Conservation (phyloP, 2,113 vertebrate species). For the Shinisaurus crocodilurus region DNA sequence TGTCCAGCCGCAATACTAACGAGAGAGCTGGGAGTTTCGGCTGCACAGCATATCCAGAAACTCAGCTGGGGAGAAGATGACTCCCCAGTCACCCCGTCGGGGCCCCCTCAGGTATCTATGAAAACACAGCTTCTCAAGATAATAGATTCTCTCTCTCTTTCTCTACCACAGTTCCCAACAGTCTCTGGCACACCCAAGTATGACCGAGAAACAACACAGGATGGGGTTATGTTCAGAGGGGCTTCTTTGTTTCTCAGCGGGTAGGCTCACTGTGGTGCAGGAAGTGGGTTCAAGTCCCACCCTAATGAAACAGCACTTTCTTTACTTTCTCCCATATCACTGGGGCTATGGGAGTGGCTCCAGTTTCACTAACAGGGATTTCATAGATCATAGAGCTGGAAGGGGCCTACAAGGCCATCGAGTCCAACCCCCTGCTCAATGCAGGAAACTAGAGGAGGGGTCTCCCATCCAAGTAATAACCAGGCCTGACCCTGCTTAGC, state of each 20-base stretch:
- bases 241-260: background rate
- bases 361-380: background rate
- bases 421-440: too few relatives aligned
- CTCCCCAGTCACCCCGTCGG: conserved; percentile 81
- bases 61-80: conserved; percentile 85
- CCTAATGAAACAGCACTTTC: background rate
- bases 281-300: background rate
- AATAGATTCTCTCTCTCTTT: background rate
- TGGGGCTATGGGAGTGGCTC: background rate
- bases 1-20: conserved; percentile 75
- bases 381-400: too few relatives aligned
- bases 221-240: background rate
- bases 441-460: too few relatives aligned
- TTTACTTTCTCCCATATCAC: background rate
- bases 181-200: background rate
- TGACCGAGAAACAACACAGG: background rate
- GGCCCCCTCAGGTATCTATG: conserved; percentile 86
- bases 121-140: conserved; percentile 9
- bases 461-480: too few relatives aligned
- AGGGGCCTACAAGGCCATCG: too few relatives aligned
- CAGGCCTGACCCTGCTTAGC: too few relatives aligned
- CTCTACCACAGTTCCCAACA: background rate
- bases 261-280: background rate
- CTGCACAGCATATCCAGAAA: conserved; percentile 82
- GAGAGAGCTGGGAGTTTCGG: conserved; percentile 80